Evolutionary conservation across 2,888 invertebrate genomes (phyloP).

Genomic region (Bombyx huttoni): DNA sequence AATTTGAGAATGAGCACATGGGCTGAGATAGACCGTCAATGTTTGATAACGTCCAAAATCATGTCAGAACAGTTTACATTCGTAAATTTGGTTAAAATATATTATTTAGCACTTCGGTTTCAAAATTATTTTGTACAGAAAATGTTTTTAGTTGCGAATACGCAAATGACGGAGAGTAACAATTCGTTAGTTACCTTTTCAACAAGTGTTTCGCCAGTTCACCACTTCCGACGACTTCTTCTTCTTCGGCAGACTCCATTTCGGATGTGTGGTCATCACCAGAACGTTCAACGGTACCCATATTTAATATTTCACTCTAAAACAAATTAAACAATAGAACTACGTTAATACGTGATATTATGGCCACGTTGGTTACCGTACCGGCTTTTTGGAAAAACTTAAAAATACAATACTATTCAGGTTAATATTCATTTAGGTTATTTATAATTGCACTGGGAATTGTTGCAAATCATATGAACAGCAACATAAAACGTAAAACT

Average conservation of each 20-base stretch:
- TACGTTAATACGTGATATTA: constrained; percentile 19
- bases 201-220: constrained; percentile 55
- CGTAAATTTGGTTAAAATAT: no score
- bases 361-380: constrained; percentile 54
- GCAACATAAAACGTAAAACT: constrained; percentile 34
- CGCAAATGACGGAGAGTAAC: not conserved
- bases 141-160: not conserved
- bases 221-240: constrained; percentile 70
- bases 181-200: constrained; percentile 35
- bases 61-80: no score
- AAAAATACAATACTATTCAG: constrained; percentile 8
- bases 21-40: not conserved
- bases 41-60: no score
- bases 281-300: constrained; percentile 78
- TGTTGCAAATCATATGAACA: constrained; percentile 9
- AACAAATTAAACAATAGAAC: constrained; percentile 41
- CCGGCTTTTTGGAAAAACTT: constrained; percentile 27
- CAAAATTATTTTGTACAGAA: not conserved
- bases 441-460: constrained; percentile 9
- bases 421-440: constrained; percentile 7
- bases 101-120: not conserved
- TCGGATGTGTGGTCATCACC: constrained; percentile 76
- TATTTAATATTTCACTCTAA: constrained; percentile 40
- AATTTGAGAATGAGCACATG: constrained; percentile 5
- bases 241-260: constrained; percentile 78